Evolutionary conservation across 2,888 invertebrate species (phyloP).

Genomic region (Drosophila falleni): DNA sequence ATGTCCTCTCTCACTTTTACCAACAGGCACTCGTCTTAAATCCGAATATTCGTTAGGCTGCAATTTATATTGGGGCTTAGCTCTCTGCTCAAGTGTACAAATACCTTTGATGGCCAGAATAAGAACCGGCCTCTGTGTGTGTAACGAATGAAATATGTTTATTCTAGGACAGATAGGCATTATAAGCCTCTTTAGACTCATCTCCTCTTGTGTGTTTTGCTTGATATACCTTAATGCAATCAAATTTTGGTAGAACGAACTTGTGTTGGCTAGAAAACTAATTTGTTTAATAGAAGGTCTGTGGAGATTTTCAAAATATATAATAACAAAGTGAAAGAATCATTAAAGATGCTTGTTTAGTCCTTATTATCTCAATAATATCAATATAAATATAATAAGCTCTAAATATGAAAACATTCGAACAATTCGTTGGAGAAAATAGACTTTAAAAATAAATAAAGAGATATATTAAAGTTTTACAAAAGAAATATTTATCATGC

Average conservation of each 20-base stretch:
- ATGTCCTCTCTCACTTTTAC: slow-evolving; percentile 23
- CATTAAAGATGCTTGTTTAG: background rate
- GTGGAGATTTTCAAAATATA: background rate
- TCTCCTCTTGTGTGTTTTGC: slow-evolving; percentile 23
- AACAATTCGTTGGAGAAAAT: too few relatives aligned
- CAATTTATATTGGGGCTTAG: slow-evolving; percentile 17
- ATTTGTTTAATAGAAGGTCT: background rate
- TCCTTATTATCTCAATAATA: too few relatives aligned
- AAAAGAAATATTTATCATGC: too few relatives aligned
- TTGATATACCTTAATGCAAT: slow-evolving; percentile 34
- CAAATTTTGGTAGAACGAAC: slow-evolving; percentile 2
- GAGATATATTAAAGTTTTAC: too few relatives aligned
- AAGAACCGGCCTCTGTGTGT: slow-evolving; percentile 6
- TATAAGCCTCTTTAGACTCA: slow-evolving; percentile 20
- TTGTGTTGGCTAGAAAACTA: background rate
- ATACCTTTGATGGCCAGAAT: slow-evolving; percentile 26
- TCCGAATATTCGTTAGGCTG: slow-evolving; percentile 10
- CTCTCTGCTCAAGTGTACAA: slow-evolving; percentile 23
- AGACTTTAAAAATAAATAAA: too few relatives aligned
- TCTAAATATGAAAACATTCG: too few relatives aligned
- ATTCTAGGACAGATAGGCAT: slow-evolving; percentile 15
- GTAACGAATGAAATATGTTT: slow-evolving; percentile 20
- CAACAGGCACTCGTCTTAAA: background rate
- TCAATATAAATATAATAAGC: too few relatives aligned
- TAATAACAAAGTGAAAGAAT: background rate